A percentile compares a stretch with the other conserved stretches of the same genome.
Conservation (phyloP, 2,797 vertebrate species). For the Crocidura indochinensis region DNA sequence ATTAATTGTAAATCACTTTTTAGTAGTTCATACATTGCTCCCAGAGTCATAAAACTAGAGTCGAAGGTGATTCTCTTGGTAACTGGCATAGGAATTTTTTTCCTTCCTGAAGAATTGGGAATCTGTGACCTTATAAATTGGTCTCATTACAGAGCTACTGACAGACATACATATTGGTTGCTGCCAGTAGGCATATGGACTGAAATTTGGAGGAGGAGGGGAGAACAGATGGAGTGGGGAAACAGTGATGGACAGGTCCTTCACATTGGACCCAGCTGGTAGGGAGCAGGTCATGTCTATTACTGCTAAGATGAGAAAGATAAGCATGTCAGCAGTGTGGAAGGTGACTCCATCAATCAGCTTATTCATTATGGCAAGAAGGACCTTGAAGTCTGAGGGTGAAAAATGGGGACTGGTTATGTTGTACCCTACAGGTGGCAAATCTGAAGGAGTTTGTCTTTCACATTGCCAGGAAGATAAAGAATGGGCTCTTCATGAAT, state of each 20-base stretch:
- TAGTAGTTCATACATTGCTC: constrained; percentile 72
- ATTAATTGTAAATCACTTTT: constrained; percentile 60
- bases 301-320: constrained; percentile 86
- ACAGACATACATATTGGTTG: constrained; percentile 96
- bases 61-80: constrained; percentile 68
- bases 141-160: constrained; percentile 97
- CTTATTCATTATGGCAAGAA: constrained; percentile 89
- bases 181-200: constrained; percentile 91
- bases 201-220: constrained; percentile 79
- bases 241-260: constrained; percentile 78
- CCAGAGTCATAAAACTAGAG: constrained; percentile 77
- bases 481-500: constrained; percentile 82
- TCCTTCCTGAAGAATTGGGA: constrained; percentile 89
- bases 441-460: constrained; percentile 86
- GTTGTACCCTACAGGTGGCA: constrained; percentile 86
- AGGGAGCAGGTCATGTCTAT: constrained; percentile 88
- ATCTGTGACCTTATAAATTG: constrained; percentile 96
- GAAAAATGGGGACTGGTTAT: constrained; percentile 82
- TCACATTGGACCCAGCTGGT: constrained; percentile 84
- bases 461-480: constrained; percentile 83
- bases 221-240: constrained; percentile 78
- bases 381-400: constrained; percentile 72
- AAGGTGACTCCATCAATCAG: constrained; percentile 89
- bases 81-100: constrained; percentile 54
- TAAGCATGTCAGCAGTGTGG: constrained; percentile 86